phyloP scores from a whole-genome alignment of 2,113 vertebrate genomes.

The Cairina moschata region DNA sequence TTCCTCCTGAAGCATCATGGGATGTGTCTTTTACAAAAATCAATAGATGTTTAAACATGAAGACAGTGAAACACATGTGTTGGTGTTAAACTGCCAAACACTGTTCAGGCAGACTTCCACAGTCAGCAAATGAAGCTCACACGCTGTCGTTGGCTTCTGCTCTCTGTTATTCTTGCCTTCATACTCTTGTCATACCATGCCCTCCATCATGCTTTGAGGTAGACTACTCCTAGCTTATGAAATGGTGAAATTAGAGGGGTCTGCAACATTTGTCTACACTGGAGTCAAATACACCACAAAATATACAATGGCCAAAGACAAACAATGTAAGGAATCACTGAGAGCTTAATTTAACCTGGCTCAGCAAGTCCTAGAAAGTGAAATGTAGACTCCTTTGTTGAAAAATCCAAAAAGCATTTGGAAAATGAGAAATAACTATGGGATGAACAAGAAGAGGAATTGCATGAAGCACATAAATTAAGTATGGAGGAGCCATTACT shows the following conservation, averaged over 20 bases:
- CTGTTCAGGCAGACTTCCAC: neutral
- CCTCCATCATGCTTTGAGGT: neutral
- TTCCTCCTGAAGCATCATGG: neutral
- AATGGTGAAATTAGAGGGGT: neutral
- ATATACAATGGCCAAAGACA: neutral
- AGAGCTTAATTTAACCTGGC: neutral
- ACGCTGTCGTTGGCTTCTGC: neutral
- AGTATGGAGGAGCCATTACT: neutral
- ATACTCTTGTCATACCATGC: neutral
- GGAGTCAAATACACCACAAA: neutral
- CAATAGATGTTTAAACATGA: neutral
- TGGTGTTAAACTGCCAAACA: neutral
- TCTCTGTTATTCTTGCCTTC: neutral
- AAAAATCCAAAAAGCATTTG: neutral
- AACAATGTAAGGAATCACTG: neutral
- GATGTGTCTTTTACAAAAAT: neutral
- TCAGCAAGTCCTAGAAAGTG: neutral
- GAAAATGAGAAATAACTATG: neutral
- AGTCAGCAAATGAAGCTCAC: neutral
- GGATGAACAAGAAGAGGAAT: neutral
- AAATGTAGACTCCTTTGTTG: neutral
- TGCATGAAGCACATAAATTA: neutral
- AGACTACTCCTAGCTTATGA: neutral
- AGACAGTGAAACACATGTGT: neutral
- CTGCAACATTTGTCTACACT: neutral